Percentiles rank a stretch among this genome's conserved stretches.
Evolutionary conservation across 2,797 vertebrate genomes (phyloP).

Genomic region (Sebastes goodei): DNA sequence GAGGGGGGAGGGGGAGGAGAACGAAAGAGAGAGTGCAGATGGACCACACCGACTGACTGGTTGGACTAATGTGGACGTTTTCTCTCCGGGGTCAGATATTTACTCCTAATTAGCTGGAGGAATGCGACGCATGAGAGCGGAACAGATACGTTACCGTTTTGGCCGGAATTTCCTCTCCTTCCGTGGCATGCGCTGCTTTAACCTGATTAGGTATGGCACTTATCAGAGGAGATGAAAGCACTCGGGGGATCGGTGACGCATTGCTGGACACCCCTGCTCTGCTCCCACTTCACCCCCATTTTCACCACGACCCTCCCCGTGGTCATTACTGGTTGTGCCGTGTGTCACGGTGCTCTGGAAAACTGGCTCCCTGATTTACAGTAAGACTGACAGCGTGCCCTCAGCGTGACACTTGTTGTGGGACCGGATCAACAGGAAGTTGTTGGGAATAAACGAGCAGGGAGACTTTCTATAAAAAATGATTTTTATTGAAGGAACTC

Average conservation of each 20-base stretch:
- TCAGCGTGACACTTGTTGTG: conserved; percentile 39
- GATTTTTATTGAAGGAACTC: conserved; percentile 49
- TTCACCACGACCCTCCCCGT: conserved; percentile 29
- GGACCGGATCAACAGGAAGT: conserved; percentile 48
- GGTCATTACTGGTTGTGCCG: conserved; percentile 44
- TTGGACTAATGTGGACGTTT: conserved; percentile 80
- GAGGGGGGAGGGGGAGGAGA: conserved; percentile 18
- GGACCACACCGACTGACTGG: conserved; percentile 84
- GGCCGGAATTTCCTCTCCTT: conserved; percentile 83
- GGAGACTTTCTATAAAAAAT: conserved; percentile 55
- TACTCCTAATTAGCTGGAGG: conserved; percentile 87
- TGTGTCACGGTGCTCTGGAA: conserved; percentile 29
- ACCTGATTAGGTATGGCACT: conserved; percentile 88
- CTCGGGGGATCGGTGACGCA: conserved; percentile 71
- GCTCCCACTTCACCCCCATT: conserved; percentile 56
- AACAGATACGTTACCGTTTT: conserved; percentile 88
- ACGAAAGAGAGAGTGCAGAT: conserved; percentile 79
- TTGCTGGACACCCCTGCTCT: conserved; percentile 71
- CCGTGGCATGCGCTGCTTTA: conserved; percentile 82
- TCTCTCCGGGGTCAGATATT: conserved; percentile 86
- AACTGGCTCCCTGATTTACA: conserved; percentile 51
- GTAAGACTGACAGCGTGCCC: conserved; percentile 37
- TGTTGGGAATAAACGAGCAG: conserved; percentile 47
- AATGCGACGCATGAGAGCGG: conserved; percentile 85
- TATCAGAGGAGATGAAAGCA: conserved; percentile 85